These are phyloP conservation scores for Dysidea cf. avara DNA, from an alignment of 37 sponge, comb jelly and placozoan genomes.

Conservation along the genomic window DNA sequence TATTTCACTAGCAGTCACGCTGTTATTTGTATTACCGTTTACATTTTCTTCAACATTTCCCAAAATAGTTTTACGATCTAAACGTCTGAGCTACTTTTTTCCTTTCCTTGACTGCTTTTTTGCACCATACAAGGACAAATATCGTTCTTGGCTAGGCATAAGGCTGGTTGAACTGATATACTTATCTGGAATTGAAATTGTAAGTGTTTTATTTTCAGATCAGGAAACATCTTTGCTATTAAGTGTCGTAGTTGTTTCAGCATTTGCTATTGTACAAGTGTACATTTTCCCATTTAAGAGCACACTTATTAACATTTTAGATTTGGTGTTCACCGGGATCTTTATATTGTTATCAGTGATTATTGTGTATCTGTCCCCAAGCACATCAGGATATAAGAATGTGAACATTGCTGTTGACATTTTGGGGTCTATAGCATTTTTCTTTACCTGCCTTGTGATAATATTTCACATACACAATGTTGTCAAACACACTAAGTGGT, in stretches of 20 bases:
- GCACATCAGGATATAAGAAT: too few species aligned
- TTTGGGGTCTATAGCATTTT: too few species aligned
- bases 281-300: constrained; percentile 31
- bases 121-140: constrained; percentile 46
- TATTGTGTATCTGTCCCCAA: too few species aligned
- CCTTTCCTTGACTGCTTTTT: constrained; percentile 28
- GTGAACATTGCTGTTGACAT: too few species aligned
- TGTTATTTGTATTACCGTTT: constrained; percentile 29
- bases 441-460: too few species aligned
- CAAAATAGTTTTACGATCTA: not conserved
- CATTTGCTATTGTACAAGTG: constrained; percentile 16
- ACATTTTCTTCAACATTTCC: constrained; percentile 1
- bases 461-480: too few species aligned
- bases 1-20: not conserved
- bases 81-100: not conserved
- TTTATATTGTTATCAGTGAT: too few species aligned
- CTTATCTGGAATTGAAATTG: constrained; percentile 14
- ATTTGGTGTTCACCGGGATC: too few species aligned
- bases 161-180: constrained; percentile 4
- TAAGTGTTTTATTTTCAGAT: not conserved
- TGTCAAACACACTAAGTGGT: too few species aligned
- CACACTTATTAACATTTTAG: not conserved
- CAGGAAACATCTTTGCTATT: constrained; percentile 1
- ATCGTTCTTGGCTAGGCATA: constrained; percentile 41
- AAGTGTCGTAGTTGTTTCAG: too few species aligned